Percentiles rank a stretch among this genome's conserved stretches.
Conservation (phyloP, 2,888 invertebrate genomes). For the Rutpela maculata region DNA sequence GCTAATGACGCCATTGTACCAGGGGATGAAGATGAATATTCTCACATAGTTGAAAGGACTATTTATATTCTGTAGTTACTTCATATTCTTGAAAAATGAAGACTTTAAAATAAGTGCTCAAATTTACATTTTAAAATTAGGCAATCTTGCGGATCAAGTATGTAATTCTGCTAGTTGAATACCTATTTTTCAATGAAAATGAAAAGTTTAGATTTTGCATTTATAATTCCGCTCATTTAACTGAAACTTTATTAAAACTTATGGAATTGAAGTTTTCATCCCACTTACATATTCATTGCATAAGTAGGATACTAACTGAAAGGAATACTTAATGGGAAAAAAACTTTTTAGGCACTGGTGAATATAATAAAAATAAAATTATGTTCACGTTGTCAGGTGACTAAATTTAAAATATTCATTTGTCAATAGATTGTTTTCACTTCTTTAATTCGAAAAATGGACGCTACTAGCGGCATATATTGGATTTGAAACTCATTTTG, state of each 20-base stretch:
- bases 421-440: too few species aligned
- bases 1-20: constrained; percentile 23
- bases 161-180: constrained; percentile 5
- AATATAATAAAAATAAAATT: too few species aligned
- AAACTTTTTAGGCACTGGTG: too few species aligned
- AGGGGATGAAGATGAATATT: constrained; percentile 21
- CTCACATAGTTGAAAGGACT: neutral
- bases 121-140: constrained; percentile 22
- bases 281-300: neutral
- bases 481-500: too few species aligned
- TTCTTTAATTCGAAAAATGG: too few species aligned
- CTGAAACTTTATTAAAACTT: neutral
- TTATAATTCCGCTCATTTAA: neutral
- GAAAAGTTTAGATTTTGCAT: neutral
- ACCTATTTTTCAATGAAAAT: constrained; percentile 1
- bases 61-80: constrained; percentile 4
- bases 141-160: constrained; percentile 10
- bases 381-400: too few species aligned
- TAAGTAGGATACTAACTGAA: neutral
- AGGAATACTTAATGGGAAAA: neutral
- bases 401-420: too few species aligned
- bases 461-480: too few species aligned
- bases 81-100: constrained; percentile 18
- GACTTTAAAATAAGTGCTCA: constrained; percentile 13
- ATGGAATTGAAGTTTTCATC: neutral